Conservation (phyloP, 2,797 vertebrate genomes). For the Chanos chanos region DNA sequence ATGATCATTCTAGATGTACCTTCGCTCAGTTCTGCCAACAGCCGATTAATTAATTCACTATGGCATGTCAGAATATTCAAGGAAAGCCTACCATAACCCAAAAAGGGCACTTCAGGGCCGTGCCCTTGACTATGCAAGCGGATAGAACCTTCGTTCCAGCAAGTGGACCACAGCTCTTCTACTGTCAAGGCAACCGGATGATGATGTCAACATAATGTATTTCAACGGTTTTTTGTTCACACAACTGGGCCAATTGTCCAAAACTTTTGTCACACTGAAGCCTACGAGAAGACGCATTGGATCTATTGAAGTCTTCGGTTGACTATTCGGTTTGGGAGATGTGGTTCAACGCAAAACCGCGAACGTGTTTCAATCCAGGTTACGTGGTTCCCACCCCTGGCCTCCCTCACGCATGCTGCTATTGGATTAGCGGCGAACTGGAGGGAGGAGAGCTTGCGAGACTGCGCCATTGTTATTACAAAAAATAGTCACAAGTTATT, state of each 20-base stretch:
- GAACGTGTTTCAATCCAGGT: conserved; percentile 61
- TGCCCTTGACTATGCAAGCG: conserved; percentile 60
- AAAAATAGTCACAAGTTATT: conserved; percentile 50
- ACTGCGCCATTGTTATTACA: conserved; percentile 75
- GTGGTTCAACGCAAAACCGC: conserved; percentile 10
- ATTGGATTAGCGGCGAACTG: conserved; percentile 72
- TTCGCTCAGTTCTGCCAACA: too few species aligned
- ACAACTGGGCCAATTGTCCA: conserved; percentile 40
- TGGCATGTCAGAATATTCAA: neutral
- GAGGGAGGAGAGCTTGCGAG: conserved; percentile 65
- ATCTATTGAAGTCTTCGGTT: conserved; percentile 2
- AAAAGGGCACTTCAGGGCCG: conserved; percentile 33
- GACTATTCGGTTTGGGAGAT: conserved; percentile 8
- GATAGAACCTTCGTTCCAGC: conserved; percentile 39
- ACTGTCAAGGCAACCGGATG: conserved; percentile 45
- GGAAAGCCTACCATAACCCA: conserved; percentile 12
- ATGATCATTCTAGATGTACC: too few species aligned
- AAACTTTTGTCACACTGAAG: conserved; percentile 52
- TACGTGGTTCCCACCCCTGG: conserved; percentile 63
- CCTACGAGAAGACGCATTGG: neutral
- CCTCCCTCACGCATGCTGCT: conserved; percentile 68
- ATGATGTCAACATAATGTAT: conserved; percentile 31
- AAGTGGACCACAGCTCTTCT: conserved; percentile 39
- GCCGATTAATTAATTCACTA: too few species aligned
- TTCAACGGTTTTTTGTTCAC: conserved; percentile 12